These are phyloP conservation scores for Tromatobia lineatoria DNA, from an alignment of 2,888 invertebrate species.

Conservation along the genomic window DNA sequence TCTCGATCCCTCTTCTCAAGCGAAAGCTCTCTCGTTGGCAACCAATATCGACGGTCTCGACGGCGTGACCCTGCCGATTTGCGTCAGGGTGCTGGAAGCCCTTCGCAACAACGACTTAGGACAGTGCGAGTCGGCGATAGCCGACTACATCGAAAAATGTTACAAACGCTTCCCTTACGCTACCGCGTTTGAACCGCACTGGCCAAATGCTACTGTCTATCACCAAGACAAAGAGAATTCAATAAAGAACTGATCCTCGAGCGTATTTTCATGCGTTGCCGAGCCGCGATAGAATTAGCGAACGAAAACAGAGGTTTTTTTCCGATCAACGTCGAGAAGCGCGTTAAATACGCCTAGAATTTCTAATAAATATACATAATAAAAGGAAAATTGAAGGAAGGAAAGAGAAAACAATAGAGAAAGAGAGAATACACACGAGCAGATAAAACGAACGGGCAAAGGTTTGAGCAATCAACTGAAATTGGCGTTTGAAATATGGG, in stretches of 20 bases:
- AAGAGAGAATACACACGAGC: conserved; percentile 61
- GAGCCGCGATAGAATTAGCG: conserved; percentile 73
- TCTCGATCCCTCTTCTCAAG: conserved; percentile 89
- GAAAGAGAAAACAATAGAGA: conserved; percentile 23
- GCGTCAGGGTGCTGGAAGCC: conserved; percentile 92
- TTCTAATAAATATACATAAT: conserved; percentile 53
- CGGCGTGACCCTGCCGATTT: conserved; percentile 89
- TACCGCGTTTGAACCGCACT: conserved; percentile 88
- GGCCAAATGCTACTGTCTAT: conserved; percentile 74
- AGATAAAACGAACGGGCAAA: conserved; percentile 16
- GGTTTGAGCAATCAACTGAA: conserved; percentile 36
- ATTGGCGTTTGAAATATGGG: conserved; percentile 53
- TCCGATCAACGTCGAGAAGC: conserved; percentile 38
- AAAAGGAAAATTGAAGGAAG: conserved; percentile 48
- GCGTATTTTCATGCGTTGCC: conserved; percentile 73
- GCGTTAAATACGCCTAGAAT: conserved; percentile 46
- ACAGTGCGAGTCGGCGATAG: conserved; percentile 89
- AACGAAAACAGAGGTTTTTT: conserved; percentile 63
- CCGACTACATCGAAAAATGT: conserved; percentile 91
- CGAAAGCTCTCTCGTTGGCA: conserved; percentile 88
- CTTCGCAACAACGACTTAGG: conserved; percentile 94
- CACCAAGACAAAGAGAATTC: conserved; percentile 82
- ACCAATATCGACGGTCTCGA: conserved; percentile 86
- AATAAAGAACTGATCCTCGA: conserved; percentile 82
- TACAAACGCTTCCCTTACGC: conserved; percentile 92